phyloP scores from a whole-genome alignment of 2,113 vertebrate species.

The Pardalotus punctatus region DNA sequence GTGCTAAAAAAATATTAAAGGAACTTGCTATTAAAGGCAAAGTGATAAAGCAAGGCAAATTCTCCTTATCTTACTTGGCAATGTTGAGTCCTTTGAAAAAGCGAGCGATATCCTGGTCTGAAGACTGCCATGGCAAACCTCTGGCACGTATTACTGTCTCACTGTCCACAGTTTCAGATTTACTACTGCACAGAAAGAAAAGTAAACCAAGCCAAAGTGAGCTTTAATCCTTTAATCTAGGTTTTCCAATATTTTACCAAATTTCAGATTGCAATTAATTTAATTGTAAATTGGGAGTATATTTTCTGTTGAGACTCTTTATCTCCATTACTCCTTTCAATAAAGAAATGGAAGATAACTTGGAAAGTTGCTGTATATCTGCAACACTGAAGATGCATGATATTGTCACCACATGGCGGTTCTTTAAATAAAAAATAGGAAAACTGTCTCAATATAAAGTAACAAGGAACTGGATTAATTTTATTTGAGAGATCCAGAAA shows the following conservation, averaged over 20 bases:
- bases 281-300: background rate
- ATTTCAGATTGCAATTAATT: background rate
- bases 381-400: background rate
- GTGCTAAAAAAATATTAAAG: background rate
- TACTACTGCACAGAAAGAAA: constrained; percentile 78
- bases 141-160: constrained; percentile 95
- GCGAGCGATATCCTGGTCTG: constrained; percentile 95
- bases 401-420: background rate
- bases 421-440: background rate
- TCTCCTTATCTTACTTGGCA: constrained; percentile 82
- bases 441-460: background rate
- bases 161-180: constrained; percentile 89
- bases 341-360: background rate
- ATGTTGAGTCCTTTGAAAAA: constrained; percentile 99
- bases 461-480: background rate
- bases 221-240: background rate
- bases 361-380: background rate
- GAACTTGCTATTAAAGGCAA: background rate
- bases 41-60: background rate
- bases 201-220: background rate
- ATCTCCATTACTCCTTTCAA: background rate
- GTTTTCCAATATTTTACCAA: background rate
- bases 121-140: constrained; percentile 96
- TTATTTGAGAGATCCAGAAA: background rate
- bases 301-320: background rate